Base-by-base conservation (phyloP, 2,797 vertebrate species). In the Iguana delicatissima region DNA sequence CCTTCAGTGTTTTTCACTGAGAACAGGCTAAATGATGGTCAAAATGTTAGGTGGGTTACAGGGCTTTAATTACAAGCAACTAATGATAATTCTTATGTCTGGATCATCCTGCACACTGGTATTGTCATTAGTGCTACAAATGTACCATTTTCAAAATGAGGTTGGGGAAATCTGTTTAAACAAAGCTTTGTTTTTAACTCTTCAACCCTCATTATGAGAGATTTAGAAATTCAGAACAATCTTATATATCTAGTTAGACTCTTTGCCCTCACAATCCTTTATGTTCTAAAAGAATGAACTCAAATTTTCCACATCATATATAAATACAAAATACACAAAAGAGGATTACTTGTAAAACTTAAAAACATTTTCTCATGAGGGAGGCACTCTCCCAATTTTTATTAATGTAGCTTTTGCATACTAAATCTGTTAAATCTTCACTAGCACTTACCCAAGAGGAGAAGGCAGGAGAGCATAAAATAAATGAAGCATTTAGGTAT, bases 391-490 rank as follows among this genome's bases (percentile, higher is more conserved):
- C 91, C 89, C 89, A 90, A 84, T 93, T 91, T 94, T 92, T 72
- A 93, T 92, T 80, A 76, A 89, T 88, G 14, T 8, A 88, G 74
- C 22, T 64, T 52, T 12, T 95, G 88, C 94, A 94, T 95, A 83
- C 93, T 92, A 26, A 96, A 93, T 95, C 95, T 89, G 83, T 88
- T 57, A 80, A 80, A 69, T 87, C 88, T 90, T 93, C 93, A 89
- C 94, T 93, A 96, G 95, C 96, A 96, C 96, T 96, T 97, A 96
- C 93, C 95, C 93, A 96, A 97, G 94, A 96, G 95, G 93, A 94
- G 95, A 94, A 97, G 96, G 97, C 96, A 95, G 95, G 96, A 94
- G 91, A 94, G 92, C 93, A 87, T 86, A 89, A 96, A 89, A 57
- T 91, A 93, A 93, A 94, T 89, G 91, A 89, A 85, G 85, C 59